A percentile compares a stretch with the other conserved stretches of the same genome.
Evolutionary conservation across 2,797 vertebrate species (phyloP).

Genomic region (Mionectes olivaceus): DNA sequence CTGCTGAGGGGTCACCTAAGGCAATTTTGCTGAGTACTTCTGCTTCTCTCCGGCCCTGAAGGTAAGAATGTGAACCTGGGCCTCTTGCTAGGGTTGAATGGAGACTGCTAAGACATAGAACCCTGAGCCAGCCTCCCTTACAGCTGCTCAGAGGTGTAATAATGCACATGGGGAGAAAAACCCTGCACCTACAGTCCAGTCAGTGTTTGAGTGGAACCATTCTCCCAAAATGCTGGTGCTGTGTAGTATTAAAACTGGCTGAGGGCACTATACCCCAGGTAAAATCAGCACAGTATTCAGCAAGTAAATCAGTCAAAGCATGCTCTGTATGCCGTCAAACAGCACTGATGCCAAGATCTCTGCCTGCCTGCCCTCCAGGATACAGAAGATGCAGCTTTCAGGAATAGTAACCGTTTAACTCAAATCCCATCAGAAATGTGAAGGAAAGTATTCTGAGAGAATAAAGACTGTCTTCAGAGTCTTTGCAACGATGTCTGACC

Average conservation of each 20-base stretch:
- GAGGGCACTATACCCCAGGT: neutral
- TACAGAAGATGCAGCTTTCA: neutral
- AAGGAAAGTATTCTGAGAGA: neutral
- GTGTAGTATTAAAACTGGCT: neutral
- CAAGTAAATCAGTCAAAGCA: constrained; percentile 28
- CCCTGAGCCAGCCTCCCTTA: neutral
- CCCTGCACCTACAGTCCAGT: rapidly evolving
- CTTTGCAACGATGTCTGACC: neutral
- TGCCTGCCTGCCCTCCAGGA: neutral
- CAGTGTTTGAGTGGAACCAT: neutral
- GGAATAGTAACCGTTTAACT: neutral
- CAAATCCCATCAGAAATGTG: neutral
- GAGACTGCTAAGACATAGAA: rapidly evolving
- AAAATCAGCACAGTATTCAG: neutral
- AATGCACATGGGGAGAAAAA: neutral
- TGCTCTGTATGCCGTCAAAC: neutral
- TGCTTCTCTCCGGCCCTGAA: neutral
- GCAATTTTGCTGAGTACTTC: neutral
- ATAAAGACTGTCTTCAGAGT: neutral
- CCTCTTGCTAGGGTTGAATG: neutral
- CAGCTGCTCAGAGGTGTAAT: neutral
- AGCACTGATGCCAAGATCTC: neutral
- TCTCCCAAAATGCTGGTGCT: neutral
- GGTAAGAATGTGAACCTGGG: neutral
- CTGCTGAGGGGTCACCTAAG: neutral